A percentile compares a stretch with the other conserved stretches of the same genome.
Conservation (phyloP, 2,888 invertebrate genomes). For the Nezara viridula region DNA sequence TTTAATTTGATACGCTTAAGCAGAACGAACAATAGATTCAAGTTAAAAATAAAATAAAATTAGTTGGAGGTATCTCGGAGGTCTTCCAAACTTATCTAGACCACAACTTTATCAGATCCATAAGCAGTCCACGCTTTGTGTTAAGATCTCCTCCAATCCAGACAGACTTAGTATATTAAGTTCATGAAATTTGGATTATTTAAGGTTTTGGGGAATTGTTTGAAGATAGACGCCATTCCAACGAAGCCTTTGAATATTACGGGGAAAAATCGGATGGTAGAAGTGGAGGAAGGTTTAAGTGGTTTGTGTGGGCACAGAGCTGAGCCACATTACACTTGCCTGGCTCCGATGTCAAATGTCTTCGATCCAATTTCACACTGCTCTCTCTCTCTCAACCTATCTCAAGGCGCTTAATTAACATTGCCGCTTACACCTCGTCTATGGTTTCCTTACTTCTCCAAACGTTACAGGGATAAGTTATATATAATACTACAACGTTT, state of each 20-base stretch:
- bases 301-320: not conserved
- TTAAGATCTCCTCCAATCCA: too few relatives aligned
- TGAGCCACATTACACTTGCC: not conserved
- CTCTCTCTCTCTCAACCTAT: not conserved
- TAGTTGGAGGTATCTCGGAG: too few relatives aligned
- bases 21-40: too few relatives aligned
- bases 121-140: not conserved
- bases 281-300: not conserved
- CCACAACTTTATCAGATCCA: not conserved
- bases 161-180: not conserved
- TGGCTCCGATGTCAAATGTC: not conserved
- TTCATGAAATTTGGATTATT: not conserved
- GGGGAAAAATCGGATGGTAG: not conserved
- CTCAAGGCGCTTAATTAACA: not conserved
- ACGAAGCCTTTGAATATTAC: not conserved
- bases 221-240: not conserved
- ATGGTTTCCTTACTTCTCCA: not conserved
- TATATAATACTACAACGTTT: too few relatives aligned
- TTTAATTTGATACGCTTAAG: too few relatives aligned
- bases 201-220: not conserved
- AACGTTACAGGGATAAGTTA: not conserved
- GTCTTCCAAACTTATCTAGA: too few relatives aligned
- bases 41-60: too few relatives aligned
- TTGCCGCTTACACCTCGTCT: not conserved
- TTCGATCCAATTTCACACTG: constrained; percentile 21